Evolutionary conservation across 2,888 invertebrate species (phyloP).

Genomic region (Hyalella azteca): DNA sequence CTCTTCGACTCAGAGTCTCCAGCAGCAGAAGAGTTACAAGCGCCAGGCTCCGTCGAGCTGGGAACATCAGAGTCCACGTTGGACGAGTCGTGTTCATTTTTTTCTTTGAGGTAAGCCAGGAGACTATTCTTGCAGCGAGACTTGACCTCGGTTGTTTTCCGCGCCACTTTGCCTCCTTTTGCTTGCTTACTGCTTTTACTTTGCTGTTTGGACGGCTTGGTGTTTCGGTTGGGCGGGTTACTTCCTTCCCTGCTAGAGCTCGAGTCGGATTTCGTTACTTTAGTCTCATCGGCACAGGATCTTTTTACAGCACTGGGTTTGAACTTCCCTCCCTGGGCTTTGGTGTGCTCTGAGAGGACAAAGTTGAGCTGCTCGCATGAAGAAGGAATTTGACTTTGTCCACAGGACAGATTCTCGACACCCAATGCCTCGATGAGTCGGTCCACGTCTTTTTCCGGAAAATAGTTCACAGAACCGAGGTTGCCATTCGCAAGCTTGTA

Average conservation of each 20-base stretch:
- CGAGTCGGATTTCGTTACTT: neutral
- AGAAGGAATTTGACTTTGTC: neutral
- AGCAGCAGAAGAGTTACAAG: neutral
- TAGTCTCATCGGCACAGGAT: neutral
- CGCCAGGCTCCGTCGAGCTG: constrained; percentile 5
- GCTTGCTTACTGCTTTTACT: neutral
- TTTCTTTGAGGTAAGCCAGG: constrained; percentile 54
- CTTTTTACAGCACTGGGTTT: neutral
- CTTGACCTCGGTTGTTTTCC: constrained; percentile 21
- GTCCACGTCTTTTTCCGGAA: neutral
- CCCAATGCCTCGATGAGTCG: neutral
- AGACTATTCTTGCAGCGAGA: constrained; percentile 53
- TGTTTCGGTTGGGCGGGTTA: neutral
- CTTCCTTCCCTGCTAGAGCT: constrained; percentile 30
- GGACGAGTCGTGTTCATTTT: constrained; percentile 54
- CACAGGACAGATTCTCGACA: neutral
- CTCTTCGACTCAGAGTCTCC: constrained; percentile 10
- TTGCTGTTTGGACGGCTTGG: neutral
- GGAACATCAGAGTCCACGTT: constrained; percentile 53
- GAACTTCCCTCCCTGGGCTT: neutral
- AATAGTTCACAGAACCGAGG: neutral
- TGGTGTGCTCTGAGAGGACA: neutral
- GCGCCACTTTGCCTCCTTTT: neutral
- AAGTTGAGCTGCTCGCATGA: constrained; percentile 22
- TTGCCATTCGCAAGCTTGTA: constrained; percentile 36